These are phyloP conservation scores for Malurus splendens DNA, from an alignment of 2,797 vertebrate species.

Conservation along the genomic window DNA sequence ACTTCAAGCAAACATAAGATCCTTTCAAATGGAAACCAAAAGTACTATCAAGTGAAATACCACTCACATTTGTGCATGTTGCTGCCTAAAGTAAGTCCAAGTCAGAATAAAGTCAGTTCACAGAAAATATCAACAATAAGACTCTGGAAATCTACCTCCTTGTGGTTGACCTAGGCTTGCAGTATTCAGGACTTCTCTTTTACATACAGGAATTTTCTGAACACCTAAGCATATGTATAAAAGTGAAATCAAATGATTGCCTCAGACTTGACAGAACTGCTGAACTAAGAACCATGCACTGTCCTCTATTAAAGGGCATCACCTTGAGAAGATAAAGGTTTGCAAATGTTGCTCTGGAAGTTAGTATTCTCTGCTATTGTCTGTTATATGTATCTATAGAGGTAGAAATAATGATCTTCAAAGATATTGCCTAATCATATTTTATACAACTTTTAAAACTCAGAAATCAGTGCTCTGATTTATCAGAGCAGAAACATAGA, in stretches of 20 bases:
- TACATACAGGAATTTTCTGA: constrained; percentile 80
- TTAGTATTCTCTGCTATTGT: constrained; percentile 32
- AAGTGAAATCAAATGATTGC: constrained; percentile 92
- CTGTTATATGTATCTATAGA: constrained; percentile 46
- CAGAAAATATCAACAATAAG: constrained; percentile 27
- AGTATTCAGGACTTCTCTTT: constrained; percentile 55
- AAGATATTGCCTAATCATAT: background rate
- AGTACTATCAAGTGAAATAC: background rate
- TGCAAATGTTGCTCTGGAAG: constrained; percentile 51
- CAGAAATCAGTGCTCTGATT: background rate
- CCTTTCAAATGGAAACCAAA: background rate
- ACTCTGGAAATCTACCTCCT: constrained; percentile 49
- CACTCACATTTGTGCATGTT: background rate
- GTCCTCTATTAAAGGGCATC: constrained; percentile 75
- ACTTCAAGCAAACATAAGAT: background rate
- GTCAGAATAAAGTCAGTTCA: constrained; percentile 43
- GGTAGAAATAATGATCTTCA: background rate
- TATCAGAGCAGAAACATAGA: background rate
- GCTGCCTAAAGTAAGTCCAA: background rate
- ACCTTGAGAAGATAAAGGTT: constrained; percentile 71
- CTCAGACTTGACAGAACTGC: constrained; percentile 95
- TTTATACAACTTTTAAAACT: background rate
- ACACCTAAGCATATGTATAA: constrained; percentile 97
- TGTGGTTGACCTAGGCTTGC: constrained; percentile 56
- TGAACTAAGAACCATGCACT: constrained; percentile 85